Percentiles rank a stretch among this genome's conserved stretches.
Evolutionary conservation across 37 sponge, comb jelly and placozoan genomes (phyloP).

Genomic region (Lycopodina hypogea): DNA sequence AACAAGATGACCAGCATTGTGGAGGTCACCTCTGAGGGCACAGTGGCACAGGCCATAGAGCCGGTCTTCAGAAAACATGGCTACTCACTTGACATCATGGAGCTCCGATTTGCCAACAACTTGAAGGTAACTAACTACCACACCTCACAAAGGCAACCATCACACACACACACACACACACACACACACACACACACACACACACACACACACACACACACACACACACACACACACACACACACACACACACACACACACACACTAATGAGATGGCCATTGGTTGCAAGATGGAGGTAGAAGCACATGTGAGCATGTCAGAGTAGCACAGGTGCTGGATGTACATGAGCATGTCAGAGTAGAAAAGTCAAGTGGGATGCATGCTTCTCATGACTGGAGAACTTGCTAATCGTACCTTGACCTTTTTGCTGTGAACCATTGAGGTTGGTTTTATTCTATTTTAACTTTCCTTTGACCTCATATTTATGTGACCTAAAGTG

Average conservation of each 20-base stretch:
- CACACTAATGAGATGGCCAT: no score
- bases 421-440: no score
- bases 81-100: conserved; percentile 50
- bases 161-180: neutral
- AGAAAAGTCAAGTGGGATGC: no score
- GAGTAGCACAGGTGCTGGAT: no score
- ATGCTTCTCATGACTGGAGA: no score
- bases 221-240: neutral
- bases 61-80: conserved; percentile 40
- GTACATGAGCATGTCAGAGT: no score
- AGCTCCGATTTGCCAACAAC: conserved; percentile 55
- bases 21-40: conserved; percentile 33
- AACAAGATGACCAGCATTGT: conserved; percentile 69
- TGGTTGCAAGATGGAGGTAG: no score
- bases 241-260: conserved; percentile 11
- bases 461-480: no score
- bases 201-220: neutral
- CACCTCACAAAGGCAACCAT: neutral
- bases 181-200: neutral
- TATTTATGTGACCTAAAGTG: no score
- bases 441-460: no score
- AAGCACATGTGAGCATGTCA: no score
- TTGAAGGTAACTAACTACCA: conserved; percentile 40
- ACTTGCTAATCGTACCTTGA: no score
- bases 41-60: conserved; percentile 39